A percentile compares a stretch with the other conserved stretches of the same genome.
Conservation (phyloP, 2,113 vertebrate species). For the Falcunculus frontatus region DNA sequence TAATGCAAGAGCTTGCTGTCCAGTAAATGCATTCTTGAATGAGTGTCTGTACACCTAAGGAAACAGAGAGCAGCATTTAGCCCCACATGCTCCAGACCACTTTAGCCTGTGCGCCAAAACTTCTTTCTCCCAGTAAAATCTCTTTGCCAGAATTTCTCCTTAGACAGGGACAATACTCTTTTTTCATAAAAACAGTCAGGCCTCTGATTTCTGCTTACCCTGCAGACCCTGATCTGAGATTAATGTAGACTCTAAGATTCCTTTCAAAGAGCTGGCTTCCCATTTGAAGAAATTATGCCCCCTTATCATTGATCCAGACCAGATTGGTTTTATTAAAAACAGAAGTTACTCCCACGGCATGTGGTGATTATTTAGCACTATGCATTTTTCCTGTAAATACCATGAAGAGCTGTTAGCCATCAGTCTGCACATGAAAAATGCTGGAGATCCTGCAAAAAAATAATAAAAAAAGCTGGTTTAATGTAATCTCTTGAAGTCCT, state of each 20-base stretch:
- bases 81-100: neutral
- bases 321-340: constrained; percentile 74
- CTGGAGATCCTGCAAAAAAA: neutral
- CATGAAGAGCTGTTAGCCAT: constrained; percentile 40
- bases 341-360: constrained; percentile 62
- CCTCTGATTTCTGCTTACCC: constrained; percentile 51
- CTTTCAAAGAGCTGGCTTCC: constrained; percentile 67
- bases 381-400: constrained; percentile 60
- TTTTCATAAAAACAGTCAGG: neutral
- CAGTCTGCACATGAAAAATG: constrained; percentile 41
- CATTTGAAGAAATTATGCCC: constrained; percentile 68
- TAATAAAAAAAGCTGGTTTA: neutral
- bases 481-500: neutral
- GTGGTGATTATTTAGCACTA: constrained; percentile 62
- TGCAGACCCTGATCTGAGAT: constrained; percentile 35
- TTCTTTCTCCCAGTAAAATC: neutral
- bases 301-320: constrained; percentile 74
- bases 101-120: neutral
- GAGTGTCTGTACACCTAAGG: neutral
- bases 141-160: neutral
- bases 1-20: neutral
- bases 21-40: neutral
- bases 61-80: neutral
- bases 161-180: neutral
- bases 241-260: constrained; percentile 44